These are phyloP conservation scores for Philaenus spumarius DNA, from an alignment of 1,140 invertebrate species.

Conservation along the genomic window DNA sequence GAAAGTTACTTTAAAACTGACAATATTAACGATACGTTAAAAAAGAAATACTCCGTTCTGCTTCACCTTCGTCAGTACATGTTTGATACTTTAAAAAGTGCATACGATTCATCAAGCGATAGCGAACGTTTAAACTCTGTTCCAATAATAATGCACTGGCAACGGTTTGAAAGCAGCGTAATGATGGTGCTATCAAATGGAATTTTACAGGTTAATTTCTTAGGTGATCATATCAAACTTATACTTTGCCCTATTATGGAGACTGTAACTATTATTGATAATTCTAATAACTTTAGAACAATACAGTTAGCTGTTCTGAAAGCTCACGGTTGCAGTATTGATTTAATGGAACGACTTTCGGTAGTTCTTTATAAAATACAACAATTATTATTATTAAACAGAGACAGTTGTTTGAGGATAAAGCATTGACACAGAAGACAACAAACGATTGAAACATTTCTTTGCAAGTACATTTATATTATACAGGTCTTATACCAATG, in stretches of 20 bases:
- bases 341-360: neutral
- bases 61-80: neutral
- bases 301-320: constrained; percentile 8
- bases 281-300: constrained; percentile 2
- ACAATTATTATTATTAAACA: too few species aligned
- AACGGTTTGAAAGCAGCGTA: neutral
- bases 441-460: too few species aligned
- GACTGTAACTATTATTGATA: constrained; percentile 13
- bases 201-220: constrained; percentile 18
- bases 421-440: too few species aligned
- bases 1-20: neutral
- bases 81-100: neutral
- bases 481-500: too few species aligned
- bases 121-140: neutral
- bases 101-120: neutral
- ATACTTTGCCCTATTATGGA: constrained; percentile 11
- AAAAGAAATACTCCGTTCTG: constrained; percentile 6
- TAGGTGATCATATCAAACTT: constrained; percentile 12
- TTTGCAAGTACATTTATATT: too few species aligned
- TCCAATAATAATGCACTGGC: neutral
- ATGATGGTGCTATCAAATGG: constrained; percentile 14
- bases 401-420: too few species aligned
- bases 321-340: constrained; percentile 12
- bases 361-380: neutral
- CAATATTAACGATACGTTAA: neutral